phyloP scores from a whole-genome alignment of 2,888 invertebrate species.

The Phyto melanocephala region DNA sequence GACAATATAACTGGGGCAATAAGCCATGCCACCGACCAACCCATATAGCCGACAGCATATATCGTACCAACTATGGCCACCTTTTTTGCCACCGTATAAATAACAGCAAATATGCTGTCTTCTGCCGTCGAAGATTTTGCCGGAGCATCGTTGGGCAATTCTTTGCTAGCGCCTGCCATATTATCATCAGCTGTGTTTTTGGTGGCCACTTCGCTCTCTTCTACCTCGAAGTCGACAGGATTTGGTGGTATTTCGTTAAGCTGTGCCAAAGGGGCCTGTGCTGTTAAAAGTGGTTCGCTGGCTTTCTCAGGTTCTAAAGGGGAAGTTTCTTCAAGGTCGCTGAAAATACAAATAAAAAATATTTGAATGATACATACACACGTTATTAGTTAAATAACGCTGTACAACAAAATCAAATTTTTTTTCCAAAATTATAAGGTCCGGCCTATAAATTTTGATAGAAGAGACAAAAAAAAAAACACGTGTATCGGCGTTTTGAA shows the following conservation, averaged over 20 bases:
- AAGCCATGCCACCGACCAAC: slow-evolving; percentile 90
- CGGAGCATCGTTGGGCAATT: slow-evolving; percentile 31
- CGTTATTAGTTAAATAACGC: too few species aligned
- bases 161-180: slow-evolving; percentile 64
- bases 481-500: too few species aligned
- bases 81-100: slow-evolving; percentile 84
- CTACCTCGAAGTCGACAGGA: slow-evolving; percentile 25
- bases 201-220: slow-evolving; percentile 14
- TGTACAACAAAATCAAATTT: too few species aligned
- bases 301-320: not conserved
- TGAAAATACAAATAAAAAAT: slow-evolving; percentile 14
- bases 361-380: not conserved
- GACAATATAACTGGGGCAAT: slow-evolving; percentile 88
- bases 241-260: slow-evolving; percentile 47
- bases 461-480: too few species aligned
- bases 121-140: slow-evolving; percentile 65
- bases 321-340: slow-evolving; percentile 40
- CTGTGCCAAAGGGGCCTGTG: slow-evolving; percentile 49
- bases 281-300: slow-evolving; percentile 7
- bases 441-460: too few species aligned
- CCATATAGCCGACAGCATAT: slow-evolving; percentile 90
- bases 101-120: slow-evolving; percentile 81
- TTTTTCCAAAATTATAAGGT: too few species aligned
- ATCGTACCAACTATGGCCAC: slow-evolving; percentile 86
- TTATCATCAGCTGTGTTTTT: slow-evolving; percentile 16